A percentile compares a stretch with the other conserved stretches of the same genome.
Evolutionary conservation across 1,140 invertebrate genomes (phyloP).

Genomic region (Heliconius eleuchia): DNA sequence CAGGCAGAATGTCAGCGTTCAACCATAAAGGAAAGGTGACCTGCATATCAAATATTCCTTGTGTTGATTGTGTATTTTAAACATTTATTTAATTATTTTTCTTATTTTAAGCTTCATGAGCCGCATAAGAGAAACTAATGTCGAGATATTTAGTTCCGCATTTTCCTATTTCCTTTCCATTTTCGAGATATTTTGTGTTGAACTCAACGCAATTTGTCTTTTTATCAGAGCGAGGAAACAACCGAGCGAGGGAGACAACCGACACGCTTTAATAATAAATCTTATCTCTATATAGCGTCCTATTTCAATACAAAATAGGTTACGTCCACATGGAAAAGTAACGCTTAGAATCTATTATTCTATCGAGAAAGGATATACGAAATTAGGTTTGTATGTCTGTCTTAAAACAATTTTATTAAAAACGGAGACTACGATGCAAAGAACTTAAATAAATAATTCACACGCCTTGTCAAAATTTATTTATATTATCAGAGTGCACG

Average conservation of each 20-base stretch:
- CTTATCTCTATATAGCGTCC: not conserved
- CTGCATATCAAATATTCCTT: constrained; percentile 63
- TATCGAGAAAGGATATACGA: constrained; percentile 19
- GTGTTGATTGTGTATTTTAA: not conserved
- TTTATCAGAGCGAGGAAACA: no score
- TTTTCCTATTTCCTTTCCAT: no score
- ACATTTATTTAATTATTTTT: not conserved
- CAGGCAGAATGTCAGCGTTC: constrained; percentile 93
- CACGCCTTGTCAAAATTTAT: constrained; percentile 34
- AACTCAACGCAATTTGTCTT: no score
- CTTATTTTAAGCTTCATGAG: no score
- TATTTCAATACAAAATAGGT: not conserved
- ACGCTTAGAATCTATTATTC: not conserved
- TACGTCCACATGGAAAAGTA: not conserved
- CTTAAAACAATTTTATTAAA: not conserved
- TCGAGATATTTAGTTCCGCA: no score
- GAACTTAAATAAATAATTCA: constrained; percentile 28
- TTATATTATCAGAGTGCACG: constrained; percentile 15
- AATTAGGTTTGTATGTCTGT: constrained; percentile 15
- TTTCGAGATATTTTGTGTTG: no score
- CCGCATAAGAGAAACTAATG: no score
- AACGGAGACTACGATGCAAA: not conserved
- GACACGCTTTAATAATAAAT: no score
- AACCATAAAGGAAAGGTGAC: constrained; percentile 90
- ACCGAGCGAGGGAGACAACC: no score